These are phyloP conservation scores for Verasper variegatus DNA, from an alignment of 2,113 vertebrate genomes.

Conservation along the genomic window DNA sequence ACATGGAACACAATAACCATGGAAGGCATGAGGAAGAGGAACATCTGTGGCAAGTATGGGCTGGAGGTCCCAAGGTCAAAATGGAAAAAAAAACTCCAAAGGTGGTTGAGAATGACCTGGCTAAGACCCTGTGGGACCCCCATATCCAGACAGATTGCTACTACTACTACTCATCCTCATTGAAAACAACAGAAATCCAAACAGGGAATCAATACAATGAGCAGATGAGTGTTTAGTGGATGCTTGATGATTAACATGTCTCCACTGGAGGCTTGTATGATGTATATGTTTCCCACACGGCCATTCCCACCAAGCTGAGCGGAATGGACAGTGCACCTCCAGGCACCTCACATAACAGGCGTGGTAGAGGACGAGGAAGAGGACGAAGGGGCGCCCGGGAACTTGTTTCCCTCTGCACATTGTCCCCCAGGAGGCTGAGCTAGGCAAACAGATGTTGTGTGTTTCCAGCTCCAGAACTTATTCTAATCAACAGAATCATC, in stretches of 20 bases:
- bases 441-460: constrained; percentile 60
- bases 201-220: too few relatives aligned
- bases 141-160: too few relatives aligned
- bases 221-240: not conserved
- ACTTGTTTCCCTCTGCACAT: constrained; percentile 47
- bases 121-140: too few relatives aligned
- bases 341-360: constrained; percentile 42
- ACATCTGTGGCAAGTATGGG: not conserved
- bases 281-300: too few relatives aligned
- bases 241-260: constrained; percentile 55
- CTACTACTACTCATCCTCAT: too few relatives aligned
- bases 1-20: not conserved
- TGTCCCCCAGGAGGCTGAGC: constrained; percentile 43
- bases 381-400: constrained; percentile 36
- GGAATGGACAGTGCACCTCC: too few relatives aligned
- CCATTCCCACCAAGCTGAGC: too few relatives aligned
- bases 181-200: too few relatives aligned
- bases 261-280: constrained; percentile 21
- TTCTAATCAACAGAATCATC: constrained; percentile 72
- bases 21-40: not conserved
- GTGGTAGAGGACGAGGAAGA: constrained; percentile 31
- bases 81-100: not conserved
- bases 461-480: constrained; percentile 54
- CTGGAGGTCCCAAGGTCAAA: not conserved
- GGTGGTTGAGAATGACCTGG: too few relatives aligned